Evolutionary conservation across 2,888 invertebrate species (phyloP), one percentile per base, ranked within the genome.

Genomic region (Ochlodes sylvanus): DNA sequence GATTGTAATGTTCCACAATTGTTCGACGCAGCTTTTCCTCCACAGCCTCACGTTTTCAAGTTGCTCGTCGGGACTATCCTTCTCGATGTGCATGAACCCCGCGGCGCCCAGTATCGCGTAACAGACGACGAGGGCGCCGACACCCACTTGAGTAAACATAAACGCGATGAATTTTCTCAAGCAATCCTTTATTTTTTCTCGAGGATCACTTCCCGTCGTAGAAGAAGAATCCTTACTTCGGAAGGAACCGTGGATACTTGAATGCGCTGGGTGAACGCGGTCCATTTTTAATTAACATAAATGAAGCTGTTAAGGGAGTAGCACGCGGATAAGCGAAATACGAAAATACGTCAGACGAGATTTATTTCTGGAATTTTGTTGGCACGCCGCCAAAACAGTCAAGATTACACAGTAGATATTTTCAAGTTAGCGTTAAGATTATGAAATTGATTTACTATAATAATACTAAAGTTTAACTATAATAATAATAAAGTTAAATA

Each of bases 61-160:
- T 66, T 93, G 90, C 62, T 92, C 90, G 68, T 92, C 91, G 10
- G 94, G 92, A 71, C 93, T 94, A 77, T 95, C 94, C 12, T 94
- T 94, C 82, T 98, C 98, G 55, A 98, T 96, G 74, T 95, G 94
- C 88, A 95, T 96, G 84, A 98, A 98, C 57, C 96, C 95, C 17
- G 96, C 95, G 0, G 98, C 98, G 0, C 98, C 98, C 38, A 97
- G 95, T 66, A 98, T 95, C 34, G 98, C 97, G 84, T 98, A 98
- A 73, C 97, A 96, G 2, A 98, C 97, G 56, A 98, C 97, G 17
- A 98, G 92, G 9, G 97, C 98, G 67, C 98, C 98, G 42, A 98
- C 98, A 75, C 98, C 98, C 79, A 97, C 96, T 94, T 98, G 98
- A 7, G 98, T 98, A 90, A 97, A 98, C 98, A 98, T 98, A 81